Evolutionary conservation across 1,140 invertebrate species (phyloP), one percentile per base, ranked within the genome.

Genomic region (Whitmania pigra): DNA sequence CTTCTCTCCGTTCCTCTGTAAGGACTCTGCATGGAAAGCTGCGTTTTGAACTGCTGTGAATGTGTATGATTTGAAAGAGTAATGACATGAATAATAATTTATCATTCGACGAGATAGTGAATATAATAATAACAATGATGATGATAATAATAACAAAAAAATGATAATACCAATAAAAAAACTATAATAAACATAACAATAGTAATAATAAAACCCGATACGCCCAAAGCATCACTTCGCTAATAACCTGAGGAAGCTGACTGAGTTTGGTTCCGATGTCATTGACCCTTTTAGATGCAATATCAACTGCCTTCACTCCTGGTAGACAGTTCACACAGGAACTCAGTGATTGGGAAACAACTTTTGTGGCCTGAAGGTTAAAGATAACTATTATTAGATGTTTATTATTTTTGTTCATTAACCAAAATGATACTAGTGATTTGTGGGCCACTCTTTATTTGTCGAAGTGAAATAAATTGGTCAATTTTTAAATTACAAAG

Each of bases 241-340:
- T n/a, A n/a, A 20, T 29, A 22, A 68, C 40, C 69, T 71, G 69
- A 5, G 22, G 25, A 2, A 43, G 25, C n/a, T 68, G 25, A 29
- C 49, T 40, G 22, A 73, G 72, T 36, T 53, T 73, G 49, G 54
- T 18, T 22, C 68, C 67, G 36, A 70, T 55, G 25, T 76, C 76
- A 69, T 87, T 88, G 70, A 97, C 93, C 73, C 86, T 87, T 73
- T 87, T 86, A 76, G 95, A 89, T 0, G 91, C 90, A 20, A 88
- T 86, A 79, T 96, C 92, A 5, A 97, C 88, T 78, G 94, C 93
- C 76, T 88, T 77, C 77, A 95, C 92, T 0, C 92, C 91, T 13
- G 93, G 92, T 54, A 94, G 84, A 77, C 89, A 90, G 74, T 89
- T 89, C 7, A 94, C 86, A 75, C 86, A 86, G 74, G 81, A 83